These are phyloP conservation scores for Sciurus vulgaris DNA, from an alignment of 2,797 vertebrate genomes.

Conservation along the genomic window DNA sequence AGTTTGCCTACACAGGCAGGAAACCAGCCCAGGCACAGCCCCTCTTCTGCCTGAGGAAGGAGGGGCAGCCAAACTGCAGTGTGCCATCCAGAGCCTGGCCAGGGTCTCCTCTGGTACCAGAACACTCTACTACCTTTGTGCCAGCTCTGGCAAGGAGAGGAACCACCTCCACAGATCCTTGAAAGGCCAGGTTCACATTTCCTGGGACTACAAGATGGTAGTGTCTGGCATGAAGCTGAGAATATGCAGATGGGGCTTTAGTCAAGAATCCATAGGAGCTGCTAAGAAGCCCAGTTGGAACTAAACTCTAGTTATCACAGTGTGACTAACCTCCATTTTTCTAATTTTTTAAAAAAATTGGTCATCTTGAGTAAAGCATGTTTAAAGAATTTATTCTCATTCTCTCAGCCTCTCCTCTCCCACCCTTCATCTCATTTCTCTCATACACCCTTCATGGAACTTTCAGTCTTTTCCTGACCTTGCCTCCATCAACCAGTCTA, in stretches of 20 bases:
- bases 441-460: not conserved
- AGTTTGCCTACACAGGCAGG: conserved; percentile 60
- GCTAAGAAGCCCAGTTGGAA: not conserved
- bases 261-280: not conserved
- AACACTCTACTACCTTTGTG: not conserved
- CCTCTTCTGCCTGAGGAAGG: not conserved
- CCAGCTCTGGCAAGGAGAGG: not conserved
- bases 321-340: not conserved
- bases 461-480: not conserved
- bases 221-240: not conserved
- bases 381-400: not conserved
- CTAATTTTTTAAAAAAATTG: not conserved
- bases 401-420: not conserved
- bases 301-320: not conserved
- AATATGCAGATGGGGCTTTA: not conserved
- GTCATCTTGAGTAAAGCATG: not conserved
- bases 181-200: not conserved
- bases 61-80: not conserved
- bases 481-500: not conserved
- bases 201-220: not conserved
- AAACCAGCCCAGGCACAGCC: conserved; percentile 13
- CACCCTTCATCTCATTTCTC: not conserved
- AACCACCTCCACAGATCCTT: not conserved
- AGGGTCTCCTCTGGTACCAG: not conserved
- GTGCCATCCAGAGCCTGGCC: not conserved